phyloP scores from a whole-genome alignment of 2,888 invertebrate genomes.

The Tigriopus californicus region DNA sequence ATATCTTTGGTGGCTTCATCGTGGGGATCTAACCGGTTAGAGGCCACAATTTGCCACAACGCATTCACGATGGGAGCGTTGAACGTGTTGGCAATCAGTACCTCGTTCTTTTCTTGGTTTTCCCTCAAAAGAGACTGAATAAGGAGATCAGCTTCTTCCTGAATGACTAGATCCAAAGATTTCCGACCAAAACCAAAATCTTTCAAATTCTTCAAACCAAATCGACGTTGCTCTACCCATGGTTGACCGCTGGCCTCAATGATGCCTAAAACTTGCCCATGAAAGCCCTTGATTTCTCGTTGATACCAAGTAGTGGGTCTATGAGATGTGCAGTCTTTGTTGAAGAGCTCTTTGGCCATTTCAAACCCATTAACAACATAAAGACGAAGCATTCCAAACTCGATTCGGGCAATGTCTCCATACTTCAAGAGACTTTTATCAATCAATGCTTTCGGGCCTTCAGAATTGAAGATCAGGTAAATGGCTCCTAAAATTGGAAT shows the following conservation, averaged over 20 bases:
- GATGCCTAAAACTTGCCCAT: neutral
- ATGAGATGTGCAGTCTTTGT: neutral
- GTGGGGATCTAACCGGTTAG: neutral
- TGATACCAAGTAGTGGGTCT: neutral
- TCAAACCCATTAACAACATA: constrained; percentile 4
- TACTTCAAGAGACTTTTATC: neutral
- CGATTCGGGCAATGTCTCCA: neutral
- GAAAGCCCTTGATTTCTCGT: neutral
- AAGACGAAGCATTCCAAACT: neutral
- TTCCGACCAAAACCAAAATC: constrained; percentile 9
- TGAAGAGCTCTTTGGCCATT: constrained; percentile 2
- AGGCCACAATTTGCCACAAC: constrained; percentile 10
- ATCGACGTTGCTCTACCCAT: constrained; percentile 5
- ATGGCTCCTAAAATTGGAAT: neutral
- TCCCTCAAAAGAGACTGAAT: neutral
- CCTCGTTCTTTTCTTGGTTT: neutral
- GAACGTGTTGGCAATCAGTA: neutral
- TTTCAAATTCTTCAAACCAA: constrained; percentile 7
- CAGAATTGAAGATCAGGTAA: neutral
- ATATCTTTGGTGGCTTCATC: neutral
- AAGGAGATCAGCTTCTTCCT: neutral
- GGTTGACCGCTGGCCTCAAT: neutral
- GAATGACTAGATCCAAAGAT: constrained; percentile 4
- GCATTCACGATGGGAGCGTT: constrained; percentile 6
- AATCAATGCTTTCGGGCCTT: neutral